A percentile compares a stretch with the other conserved stretches of the same genome.
Evolutionary conservation across 2,113 vertebrate genomes (phyloP).

Genomic region (Polypterus bichir): DNA sequence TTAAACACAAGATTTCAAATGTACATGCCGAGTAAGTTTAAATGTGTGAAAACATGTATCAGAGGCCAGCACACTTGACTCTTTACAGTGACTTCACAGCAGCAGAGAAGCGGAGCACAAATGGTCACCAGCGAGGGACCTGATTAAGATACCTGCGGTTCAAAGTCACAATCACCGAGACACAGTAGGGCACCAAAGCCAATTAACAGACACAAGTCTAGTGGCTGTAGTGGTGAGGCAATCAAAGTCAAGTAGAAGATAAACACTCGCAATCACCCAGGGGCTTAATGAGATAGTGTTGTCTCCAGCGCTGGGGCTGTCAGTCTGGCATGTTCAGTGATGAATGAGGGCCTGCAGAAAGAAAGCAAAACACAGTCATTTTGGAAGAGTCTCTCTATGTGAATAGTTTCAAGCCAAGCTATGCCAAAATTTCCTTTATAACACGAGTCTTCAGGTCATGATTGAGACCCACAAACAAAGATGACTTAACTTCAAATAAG

Average conservation of each 20-base stretch:
- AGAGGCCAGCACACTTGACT: neutral
- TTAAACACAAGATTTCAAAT: too few relatives aligned
- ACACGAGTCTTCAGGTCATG: too few relatives aligned
- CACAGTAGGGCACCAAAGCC: neutral
- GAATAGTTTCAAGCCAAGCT: too few relatives aligned
- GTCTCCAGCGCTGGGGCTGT: constrained; percentile 38
- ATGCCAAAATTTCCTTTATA: too few relatives aligned
- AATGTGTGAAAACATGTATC: too few relatives aligned
- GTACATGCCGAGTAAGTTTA: too few relatives aligned
- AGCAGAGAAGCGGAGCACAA: neutral
- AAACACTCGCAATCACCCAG: constrained; percentile 21
- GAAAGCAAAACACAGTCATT: too few relatives aligned
- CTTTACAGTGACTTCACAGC: neutral
- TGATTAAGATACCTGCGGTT: neutral
- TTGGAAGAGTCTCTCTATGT: too few relatives aligned
- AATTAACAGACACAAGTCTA: constrained; percentile 3
- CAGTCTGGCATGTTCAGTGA: constrained; percentile 11
- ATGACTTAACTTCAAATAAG: too few relatives aligned
- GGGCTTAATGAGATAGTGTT: constrained; percentile 32
- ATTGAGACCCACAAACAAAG: too few relatives aligned
- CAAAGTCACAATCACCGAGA: neutral
- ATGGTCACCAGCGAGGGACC: neutral
- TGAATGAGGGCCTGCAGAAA: neutral
- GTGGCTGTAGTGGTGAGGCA: neutral
- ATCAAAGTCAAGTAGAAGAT: neutral